Evolutionary conservation across 2,113 vertebrate species (phyloP), one percentile per base, ranked within the genome.

Genomic region (Motacilla tschutschensis): DNA sequence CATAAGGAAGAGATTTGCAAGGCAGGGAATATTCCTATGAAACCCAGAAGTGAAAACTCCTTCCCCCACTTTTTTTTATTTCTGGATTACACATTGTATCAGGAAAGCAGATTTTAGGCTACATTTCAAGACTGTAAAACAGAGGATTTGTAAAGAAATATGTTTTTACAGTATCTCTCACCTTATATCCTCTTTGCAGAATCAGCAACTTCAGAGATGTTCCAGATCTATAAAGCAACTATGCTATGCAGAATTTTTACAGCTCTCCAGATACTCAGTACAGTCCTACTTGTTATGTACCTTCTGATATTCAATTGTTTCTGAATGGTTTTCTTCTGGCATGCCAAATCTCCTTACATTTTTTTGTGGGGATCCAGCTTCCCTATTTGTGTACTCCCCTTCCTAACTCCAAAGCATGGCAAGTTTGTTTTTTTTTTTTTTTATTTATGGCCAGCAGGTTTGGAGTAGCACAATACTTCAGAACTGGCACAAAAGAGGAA

Each of bases 1-100:
- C 85, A 93, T 72, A 86, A 86, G 71, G 91, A 86, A 94, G 44
- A 77, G 58, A 89, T 93, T 83, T 79, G n/a, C 4, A 2, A 91
- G 63, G 79, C 83, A 85, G 53, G n/a, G 79, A 91, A 64, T 62
- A 74, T 65, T 91, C 77, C 53, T 62, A 86, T 0, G 31, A 88
- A 92, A 79, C 14, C 12, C 62, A 88, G 55, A 83, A 92, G 33
- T 38, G 83, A 87, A 74, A 84, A 88, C 17, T 44, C 44, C 47
- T 79, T 76, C 57, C 11, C 5, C 18, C 17, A 25, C 3, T 58
- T 36, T 54, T 58, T 59, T 40, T 58, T 8, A 16, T 74, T 88
- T 66, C 54, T 72, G 38, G 69, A 88, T 77, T 89, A 76, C 35
- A 83, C 9, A 29, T n/a, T 50, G 33, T 47, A 77, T n/a, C 36